phyloP scores from a whole-genome alignment of 1,140 invertebrate species.

The Pseudomyrmex concolor region DNA sequence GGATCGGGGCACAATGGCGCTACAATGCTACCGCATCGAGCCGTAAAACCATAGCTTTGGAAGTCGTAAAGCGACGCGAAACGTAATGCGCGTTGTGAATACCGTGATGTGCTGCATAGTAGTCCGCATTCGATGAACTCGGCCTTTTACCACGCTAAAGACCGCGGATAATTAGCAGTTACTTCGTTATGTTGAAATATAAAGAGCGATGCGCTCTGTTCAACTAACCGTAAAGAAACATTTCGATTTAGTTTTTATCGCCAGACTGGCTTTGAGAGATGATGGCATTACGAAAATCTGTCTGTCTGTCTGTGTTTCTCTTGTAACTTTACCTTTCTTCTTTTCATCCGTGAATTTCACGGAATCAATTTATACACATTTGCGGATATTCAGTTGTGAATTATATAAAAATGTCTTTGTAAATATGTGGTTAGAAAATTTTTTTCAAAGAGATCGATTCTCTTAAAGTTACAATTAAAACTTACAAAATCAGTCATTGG shows the following conservation, averaged over 20 bases:
- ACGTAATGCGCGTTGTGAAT: slow-evolving; percentile 47
- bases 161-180: slow-evolving; percentile 45
- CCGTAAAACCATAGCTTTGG: slow-evolving; percentile 68
- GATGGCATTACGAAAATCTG: slow-evolving; percentile 1
- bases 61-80: slow-evolving; percentile 64
- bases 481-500: background rate
- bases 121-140: slow-evolving; percentile 37
- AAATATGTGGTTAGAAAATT: background rate
- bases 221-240: slow-evolving; percentile 6
- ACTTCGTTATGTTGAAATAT: background rate
- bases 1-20: slow-evolving; percentile 64
- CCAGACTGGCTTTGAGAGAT: background rate
- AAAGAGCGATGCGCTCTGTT: slow-evolving; percentile 5
- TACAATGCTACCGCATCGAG: slow-evolving; percentile 63
- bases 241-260: slow-evolving; percentile 22
- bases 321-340: background rate
- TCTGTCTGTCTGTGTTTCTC: background rate
- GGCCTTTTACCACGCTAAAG: slow-evolving; percentile 39
- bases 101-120: background rate
- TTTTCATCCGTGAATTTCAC: background rate
- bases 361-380: background rate
- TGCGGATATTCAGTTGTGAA: background rate
- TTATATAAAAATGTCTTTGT: background rate
- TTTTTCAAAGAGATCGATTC: background rate
- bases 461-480: background rate